Evolutionary conservation across 2,888 invertebrate genomes (phyloP).

Genomic region (Cotesia congregata): DNA sequence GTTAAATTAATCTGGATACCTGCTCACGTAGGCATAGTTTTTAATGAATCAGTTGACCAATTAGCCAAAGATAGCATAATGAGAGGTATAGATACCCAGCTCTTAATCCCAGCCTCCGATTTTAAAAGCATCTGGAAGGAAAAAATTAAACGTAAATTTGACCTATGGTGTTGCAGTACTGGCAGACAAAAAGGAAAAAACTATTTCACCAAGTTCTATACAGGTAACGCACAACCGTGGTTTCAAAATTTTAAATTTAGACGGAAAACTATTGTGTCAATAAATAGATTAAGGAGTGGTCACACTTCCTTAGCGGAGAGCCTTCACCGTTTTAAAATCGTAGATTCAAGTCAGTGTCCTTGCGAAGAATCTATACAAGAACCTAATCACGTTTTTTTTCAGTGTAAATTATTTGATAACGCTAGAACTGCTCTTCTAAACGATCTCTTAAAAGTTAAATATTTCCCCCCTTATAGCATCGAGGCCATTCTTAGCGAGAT

Average conservation of each 20-base stretch:
- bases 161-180: background rate
- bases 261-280: background rate
- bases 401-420: background rate
- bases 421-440: background rate
- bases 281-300: slow-evolving; percentile 4
- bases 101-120: no score
- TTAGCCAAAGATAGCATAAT: no score
- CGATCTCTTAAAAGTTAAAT: background rate
- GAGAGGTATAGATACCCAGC: no score
- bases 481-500: background rate
- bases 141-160: background rate
- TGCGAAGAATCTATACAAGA: slow-evolving; percentile 10
- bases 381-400: slow-evolving; percentile 18
- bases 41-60: slow-evolving; percentile 1
- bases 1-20: slow-evolving; percentile 4
- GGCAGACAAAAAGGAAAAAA: background rate
- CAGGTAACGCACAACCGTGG: background rate
- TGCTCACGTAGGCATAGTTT: background rate
- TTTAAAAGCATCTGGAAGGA: no score
- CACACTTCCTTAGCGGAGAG: slow-evolving; percentile 11
- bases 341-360: background rate
- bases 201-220: background rate
- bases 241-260: background rate
- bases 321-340: slow-evolving; percentile 20
- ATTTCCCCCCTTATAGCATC: no score